These are phyloP conservation scores for Bothrops jararaca DNA, from an alignment of 2,113 vertebrate species.

Conservation along the genomic window DNA sequence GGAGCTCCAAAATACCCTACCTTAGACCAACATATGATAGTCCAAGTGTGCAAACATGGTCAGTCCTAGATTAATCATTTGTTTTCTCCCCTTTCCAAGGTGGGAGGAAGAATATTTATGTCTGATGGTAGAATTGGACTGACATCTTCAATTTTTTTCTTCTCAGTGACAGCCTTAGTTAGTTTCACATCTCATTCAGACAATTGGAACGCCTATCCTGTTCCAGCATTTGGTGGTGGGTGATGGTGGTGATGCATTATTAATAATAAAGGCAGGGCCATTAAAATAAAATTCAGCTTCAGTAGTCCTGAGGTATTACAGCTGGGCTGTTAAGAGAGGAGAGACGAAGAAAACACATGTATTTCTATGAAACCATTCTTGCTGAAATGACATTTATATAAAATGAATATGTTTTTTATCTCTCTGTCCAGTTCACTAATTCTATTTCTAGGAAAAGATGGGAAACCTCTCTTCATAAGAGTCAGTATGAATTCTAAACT, in stretches of 20 bases:
- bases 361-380: neutral
- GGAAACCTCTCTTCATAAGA: constrained; percentile 8
- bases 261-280: neutral
- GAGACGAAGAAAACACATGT: neutral
- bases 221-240: neutral
- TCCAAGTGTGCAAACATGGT: neutral
- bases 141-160: neutral
- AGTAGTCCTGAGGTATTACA: neutral
- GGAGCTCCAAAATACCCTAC: neutral
- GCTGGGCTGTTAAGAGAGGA: neutral
- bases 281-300: neutral
- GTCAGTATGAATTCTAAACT: constrained; percentile 20
- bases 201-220: neutral
- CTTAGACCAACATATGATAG: neutral
- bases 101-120: neutral
- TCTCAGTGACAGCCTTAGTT: neutral
- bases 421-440: neutral
- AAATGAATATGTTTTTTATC: constrained; percentile 31
- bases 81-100: neutral
- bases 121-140: neutral
- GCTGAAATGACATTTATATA: neutral
- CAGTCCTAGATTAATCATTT: neutral
- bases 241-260: neutral
- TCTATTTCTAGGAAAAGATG: neutral
- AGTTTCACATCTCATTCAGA: neutral